These are phyloP conservation scores for Carassius carassius DNA, from an alignment of 2,113 vertebrate genomes.

Conservation along the genomic window DNA sequence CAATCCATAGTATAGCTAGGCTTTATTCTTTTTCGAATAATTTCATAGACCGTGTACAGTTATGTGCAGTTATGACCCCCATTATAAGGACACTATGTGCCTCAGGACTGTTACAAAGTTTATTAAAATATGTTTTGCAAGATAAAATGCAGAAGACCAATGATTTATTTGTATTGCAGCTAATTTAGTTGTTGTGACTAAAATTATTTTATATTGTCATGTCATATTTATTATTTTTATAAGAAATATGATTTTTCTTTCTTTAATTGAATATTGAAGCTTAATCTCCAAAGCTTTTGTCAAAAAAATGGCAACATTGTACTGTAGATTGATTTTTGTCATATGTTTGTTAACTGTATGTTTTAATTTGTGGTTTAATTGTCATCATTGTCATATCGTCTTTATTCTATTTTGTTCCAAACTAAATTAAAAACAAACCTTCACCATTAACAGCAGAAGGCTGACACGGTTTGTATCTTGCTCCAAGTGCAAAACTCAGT, in stretches of 20 bases:
- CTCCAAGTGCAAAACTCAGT: background rate
- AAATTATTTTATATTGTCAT: background rate
- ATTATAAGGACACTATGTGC: constrained; percentile 6
- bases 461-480: background rate
- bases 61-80: background rate
- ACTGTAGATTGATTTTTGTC: background rate
- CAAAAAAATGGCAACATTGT: too few relatives aligned
- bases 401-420: background rate
- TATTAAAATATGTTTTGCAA: background rate
- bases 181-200: background rate
- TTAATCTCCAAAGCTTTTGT: background rate
- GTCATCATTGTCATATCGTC: background rate
- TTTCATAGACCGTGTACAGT: constrained; percentile 8
- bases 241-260: background rate
- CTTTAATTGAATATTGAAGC: background rate
- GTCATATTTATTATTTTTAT: background rate
- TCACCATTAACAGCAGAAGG: background rate
- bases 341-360: background rate
- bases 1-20: constrained; percentile 23
- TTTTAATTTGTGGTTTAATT: background rate
- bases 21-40: constrained; percentile 30
- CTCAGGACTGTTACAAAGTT: background rate
- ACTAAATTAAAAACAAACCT: background rate
- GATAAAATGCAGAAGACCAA: background rate
- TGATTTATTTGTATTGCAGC: background rate